Percentiles rank a stretch among this genome's conserved stretches.
These are phyloP conservation scores for Podarcis cretensis DNA, from an alignment of 2,113 vertebrate genomes.

Conservation along the genomic window DNA sequence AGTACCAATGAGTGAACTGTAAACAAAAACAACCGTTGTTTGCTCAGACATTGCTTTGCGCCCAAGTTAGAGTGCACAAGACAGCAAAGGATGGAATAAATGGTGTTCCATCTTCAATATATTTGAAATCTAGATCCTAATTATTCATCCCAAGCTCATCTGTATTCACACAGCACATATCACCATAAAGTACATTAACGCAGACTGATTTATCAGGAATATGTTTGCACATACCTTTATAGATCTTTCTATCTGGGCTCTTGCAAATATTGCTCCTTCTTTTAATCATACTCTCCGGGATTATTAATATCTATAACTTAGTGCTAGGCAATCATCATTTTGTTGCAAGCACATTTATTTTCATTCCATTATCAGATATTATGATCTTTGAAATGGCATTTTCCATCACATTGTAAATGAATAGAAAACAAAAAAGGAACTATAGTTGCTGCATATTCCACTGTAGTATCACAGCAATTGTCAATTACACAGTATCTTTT, in stretches of 20 bases:
- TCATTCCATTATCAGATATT: constrained; percentile 20
- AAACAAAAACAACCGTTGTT: not conserved
- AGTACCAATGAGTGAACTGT: not conserved
- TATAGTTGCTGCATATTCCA: not conserved
- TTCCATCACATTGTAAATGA: constrained; percentile 3
- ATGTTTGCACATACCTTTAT: not conserved
- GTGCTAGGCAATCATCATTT: constrained; percentile 13
- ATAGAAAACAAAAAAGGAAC: not conserved
- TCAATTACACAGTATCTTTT: not conserved
- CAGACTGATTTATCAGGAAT: constrained; percentile 2
- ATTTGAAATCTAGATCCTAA: not conserved
- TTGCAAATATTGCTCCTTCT: constrained; percentile 34
- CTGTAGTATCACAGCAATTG: not conserved
- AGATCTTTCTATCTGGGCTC: not conserved
- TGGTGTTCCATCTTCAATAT: not conserved
- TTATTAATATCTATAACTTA: constrained; percentile 19
- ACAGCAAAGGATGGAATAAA: not conserved
- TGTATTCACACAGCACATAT: constrained; percentile 5
- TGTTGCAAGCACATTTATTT: constrained; percentile 20
- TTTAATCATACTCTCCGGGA: constrained; percentile 1
- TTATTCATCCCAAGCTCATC: not conserved
- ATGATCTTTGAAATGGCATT: not conserved
- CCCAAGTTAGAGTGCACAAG: not conserved
- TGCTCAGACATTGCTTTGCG: not conserved
- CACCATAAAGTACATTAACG: not conserved